Evolutionary conservation across 2,113 vertebrate species (phyloP), one percentile per base, ranked within the genome.

Genomic region (Crotalus tigris): DNA sequence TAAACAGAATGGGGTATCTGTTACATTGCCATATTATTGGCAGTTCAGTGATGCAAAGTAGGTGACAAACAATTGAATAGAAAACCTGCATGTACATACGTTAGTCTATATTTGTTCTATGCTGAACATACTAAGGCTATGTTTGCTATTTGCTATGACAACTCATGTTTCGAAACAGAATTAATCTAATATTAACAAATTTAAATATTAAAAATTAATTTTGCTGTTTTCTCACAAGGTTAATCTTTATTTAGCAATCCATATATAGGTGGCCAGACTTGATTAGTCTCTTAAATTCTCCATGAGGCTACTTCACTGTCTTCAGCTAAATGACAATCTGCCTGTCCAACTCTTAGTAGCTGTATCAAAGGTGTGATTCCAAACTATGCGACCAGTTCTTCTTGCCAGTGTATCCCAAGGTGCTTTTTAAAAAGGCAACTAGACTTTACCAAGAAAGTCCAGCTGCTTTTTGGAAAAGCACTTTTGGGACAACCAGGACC

Each of bases 41-140:
- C 87, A 54, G n/a, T 58, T 51, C 29, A 51, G 64, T 46, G 75
- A 4, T 17, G 10, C 55, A 85, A 88, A 81, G 17, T 44, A 69
- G 58, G 9, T 5, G 75, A 24, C 87, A 0, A 61, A 69, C 61
- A 29, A 26, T 0, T 0, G 0, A 87, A 0, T 0, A 12, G 19
- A 0, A 90, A 39, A 6, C n/a, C 1, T 85, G 51, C 33, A 57
- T 57, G 23, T 46, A 39, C 12, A 9, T 57, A 53, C 49, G 81
- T 55, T 44, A 91, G 3, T 55, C 11, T 39, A 61, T 59, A 58
- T 29, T 59, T 19, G 19, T 90, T 89, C n/a, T 91, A 12, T 5
- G 3, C 4, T 24, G 19, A 64, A 91, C 81, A 33, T 15, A 6
- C 57, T 33, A 91, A 26, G 33, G 51, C 8, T 57, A 23, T 53